Evolutionary conservation across 2,888 invertebrate genomes (phyloP).

Genomic region (Leptopterna dolabrata): DNA sequence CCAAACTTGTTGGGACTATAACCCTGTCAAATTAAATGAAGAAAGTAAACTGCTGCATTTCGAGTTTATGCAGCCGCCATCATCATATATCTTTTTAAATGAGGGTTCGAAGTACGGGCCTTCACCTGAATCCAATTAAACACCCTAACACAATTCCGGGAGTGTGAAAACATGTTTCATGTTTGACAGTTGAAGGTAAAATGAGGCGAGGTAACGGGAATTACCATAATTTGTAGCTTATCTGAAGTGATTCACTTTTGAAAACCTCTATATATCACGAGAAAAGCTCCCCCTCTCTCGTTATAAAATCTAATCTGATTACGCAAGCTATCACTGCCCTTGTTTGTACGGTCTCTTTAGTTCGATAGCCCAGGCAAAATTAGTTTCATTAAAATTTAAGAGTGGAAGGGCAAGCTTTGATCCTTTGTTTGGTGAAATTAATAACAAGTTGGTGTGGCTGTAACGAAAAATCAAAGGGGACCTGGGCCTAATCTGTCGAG

Average conservation of each 20-base stretch:
- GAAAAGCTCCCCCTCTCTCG: slow-evolving; percentile 13
- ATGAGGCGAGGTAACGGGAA: background rate
- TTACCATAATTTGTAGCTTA: slow-evolving; percentile 45
- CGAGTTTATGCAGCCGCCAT: background rate
- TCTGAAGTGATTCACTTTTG: slow-evolving; percentile 46
- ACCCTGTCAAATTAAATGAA: no score
- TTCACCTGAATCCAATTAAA: slow-evolving; percentile 5
- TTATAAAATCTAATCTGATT: slow-evolving; percentile 51
- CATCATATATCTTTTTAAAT: background rate
- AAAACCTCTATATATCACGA: slow-evolving; percentile 46
- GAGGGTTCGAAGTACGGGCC: background rate
- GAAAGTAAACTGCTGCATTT: no score
- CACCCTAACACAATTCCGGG: background rate
- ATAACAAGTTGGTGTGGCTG: slow-evolving; percentile 35
- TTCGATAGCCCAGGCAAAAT: slow-evolving; percentile 35
- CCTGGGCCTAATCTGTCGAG: slow-evolving; percentile 38
- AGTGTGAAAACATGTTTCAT: slow-evolving; percentile 38
- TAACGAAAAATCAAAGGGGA: slow-evolving; percentile 49
- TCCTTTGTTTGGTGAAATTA: slow-evolving; percentile 50
- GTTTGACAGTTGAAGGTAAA: slow-evolving; percentile 32
- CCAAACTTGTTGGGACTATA: no score
- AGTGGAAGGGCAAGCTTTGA: slow-evolving; percentile 36
- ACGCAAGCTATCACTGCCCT: slow-evolving; percentile 48
- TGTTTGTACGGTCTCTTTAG: slow-evolving; percentile 46
- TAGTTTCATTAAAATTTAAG: slow-evolving; percentile 49